These are phyloP conservation scores for Phragmatobia fuliginosa DNA, from an alignment of 2,888 invertebrate species.

Conservation along the genomic window DNA sequence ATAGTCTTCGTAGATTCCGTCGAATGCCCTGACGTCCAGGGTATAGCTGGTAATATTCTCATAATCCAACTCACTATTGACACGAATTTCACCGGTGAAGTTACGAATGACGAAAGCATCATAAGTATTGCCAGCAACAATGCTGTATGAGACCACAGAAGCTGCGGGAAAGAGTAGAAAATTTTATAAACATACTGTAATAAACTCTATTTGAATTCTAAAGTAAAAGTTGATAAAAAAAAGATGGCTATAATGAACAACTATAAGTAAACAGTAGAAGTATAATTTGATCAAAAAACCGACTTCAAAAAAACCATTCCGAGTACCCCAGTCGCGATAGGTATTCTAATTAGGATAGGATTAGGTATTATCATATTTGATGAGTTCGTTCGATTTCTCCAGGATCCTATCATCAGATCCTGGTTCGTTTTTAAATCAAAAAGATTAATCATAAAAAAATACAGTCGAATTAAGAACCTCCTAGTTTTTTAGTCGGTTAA, in stretches of 20 bases:
- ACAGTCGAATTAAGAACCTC: no score
- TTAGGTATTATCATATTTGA: no score
- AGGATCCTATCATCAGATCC: no score
- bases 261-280: not conserved
- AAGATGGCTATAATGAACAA: not conserved
- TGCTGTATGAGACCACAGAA: slow-evolving; percentile 94
- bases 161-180: slow-evolving; percentile 72
- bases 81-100: slow-evolving; percentile 94
- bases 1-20: slow-evolving; percentile 93
- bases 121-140: slow-evolving; percentile 94
- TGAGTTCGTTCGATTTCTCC: no score
- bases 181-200: not conserved
- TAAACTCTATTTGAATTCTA: not conserved
- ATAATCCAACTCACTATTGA: slow-evolving; percentile 92
- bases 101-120: slow-evolving; percentile 95
- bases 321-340: no score
- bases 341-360: no score
- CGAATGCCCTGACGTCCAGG: slow-evolving; percentile 93
- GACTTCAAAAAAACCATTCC: no score
- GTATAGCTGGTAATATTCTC: slow-evolving; percentile 94
- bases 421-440: no score
- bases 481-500: no score
- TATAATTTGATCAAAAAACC: no score
- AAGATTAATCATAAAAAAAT: no score
- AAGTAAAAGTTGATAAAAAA: not conserved